Evolutionary conservation across 2,888 invertebrate species (phyloP), one percentile per base, ranked within the genome.

Genomic region (Aplocera efformata): DNA sequence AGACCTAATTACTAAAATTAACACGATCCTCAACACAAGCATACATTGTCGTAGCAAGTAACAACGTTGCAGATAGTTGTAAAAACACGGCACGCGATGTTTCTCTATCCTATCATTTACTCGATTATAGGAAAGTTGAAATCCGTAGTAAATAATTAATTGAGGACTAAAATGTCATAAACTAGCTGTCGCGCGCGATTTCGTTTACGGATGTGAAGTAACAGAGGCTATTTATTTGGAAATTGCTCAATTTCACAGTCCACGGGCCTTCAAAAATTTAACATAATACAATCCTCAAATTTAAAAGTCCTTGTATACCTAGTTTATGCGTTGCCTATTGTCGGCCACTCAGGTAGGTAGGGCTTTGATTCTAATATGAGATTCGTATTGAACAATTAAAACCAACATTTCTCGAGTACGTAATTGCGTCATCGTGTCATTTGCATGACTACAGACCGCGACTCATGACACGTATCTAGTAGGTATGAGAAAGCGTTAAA

Each of bases 361-460:
- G 13, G 13, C 13, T 17, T 17, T 17, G 2, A 17, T 17, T 17
- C 5, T 17, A 3, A 2, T 17, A 17, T 17, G 3, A 17, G 5
- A 17, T n/a, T 17, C 13, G 13, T 3, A 17, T 29, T 24, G 11
- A 32, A 35, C 31, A 27, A 33, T 23, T 35, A 35, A 13, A 26
- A 35, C 13, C 22, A 35, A 23, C 32, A 9, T 29, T 26, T 22
- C 36, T 28, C 39, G 39, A 10, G 29, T 38, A 37, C 42, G 62
- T 66, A 61, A 75, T 69, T 73, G 67, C 71, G 66, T 77, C 72
- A 72, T 68, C 61, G 56, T 68, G 58, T 63, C 60, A 67, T 70
- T 62, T 65, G 60, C 67, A 67, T 69, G 65, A 63, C 53, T 62
- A 56, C 53, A 36, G 47, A 28, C 41, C 34, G 10, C 31, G 32